These are phyloP conservation scores for Mesochorus sp. DNA, from an alignment of 2,888 invertebrate genomes.

Conservation along the genomic window DNA sequence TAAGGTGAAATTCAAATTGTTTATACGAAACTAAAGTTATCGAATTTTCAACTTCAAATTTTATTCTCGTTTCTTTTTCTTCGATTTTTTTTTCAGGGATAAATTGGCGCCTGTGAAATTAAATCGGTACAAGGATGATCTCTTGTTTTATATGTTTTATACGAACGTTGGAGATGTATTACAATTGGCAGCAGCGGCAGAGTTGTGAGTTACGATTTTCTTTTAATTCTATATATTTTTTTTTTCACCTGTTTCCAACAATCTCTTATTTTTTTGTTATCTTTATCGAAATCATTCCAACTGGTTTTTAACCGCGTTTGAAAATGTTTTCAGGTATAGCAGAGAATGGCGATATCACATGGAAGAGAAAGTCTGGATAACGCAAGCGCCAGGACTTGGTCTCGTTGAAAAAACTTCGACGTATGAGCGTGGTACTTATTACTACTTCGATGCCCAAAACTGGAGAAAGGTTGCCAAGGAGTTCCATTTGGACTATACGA, in stretches of 20 bases:
- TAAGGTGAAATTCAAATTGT: conserved; percentile 84
- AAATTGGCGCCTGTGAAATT: conserved; percentile 97
- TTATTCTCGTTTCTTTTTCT: conserved; percentile 26
- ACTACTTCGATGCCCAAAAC: conserved; percentile 99
- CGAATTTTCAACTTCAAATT: background rate
- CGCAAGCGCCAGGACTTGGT: conserved; percentile 97
- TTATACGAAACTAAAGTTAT: background rate
- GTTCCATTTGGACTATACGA: conserved; percentile 99
- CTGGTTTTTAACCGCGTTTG: too few species aligned
- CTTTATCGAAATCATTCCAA: too few species aligned
- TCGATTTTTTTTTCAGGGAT: conserved; percentile 85
- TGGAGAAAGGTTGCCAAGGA: conserved; percentile 99
- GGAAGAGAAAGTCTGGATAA: conserved; percentile 99
- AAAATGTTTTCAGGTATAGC: conserved; percentile 88
- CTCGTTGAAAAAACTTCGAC: conserved; percentile 97
- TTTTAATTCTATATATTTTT: background rate
- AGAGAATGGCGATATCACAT: conserved; percentile 99
- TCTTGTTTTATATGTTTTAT: conserved; percentile 99
- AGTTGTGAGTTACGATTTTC: conserved; percentile 90
- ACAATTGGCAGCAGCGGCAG: conserved; percentile 98
- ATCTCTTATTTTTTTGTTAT: too few species aligned
- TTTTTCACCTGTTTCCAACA: too few species aligned
- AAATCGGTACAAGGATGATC: conserved; percentile 98
- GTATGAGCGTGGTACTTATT: conserved; percentile 99
- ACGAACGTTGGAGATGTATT: conserved; percentile 99